phyloP scores from a whole-genome alignment of 2,888 invertebrate species.

The Plemyria rubiginata region DNA sequence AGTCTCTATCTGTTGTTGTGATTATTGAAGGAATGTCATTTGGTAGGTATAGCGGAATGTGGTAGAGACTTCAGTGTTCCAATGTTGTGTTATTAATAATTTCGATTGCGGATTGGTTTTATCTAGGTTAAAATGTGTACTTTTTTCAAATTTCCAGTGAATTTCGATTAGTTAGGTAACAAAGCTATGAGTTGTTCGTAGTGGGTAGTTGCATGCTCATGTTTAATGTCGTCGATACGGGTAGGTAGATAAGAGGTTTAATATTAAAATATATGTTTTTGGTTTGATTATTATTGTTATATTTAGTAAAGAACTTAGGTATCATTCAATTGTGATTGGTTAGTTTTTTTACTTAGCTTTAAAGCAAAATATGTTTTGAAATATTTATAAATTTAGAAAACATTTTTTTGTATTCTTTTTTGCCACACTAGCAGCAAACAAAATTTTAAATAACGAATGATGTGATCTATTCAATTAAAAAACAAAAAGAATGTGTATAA shows the following conservation, averaged over 20 bases:
- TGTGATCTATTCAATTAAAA: slow-evolving; percentile 9
- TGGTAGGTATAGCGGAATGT: slow-evolving; percentile 24
- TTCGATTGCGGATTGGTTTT: slow-evolving; percentile 5
- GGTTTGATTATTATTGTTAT: background rate
- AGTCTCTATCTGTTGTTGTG: slow-evolving; percentile 34
- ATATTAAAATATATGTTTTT: background rate
- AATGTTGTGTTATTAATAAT: slow-evolving; percentile 30
- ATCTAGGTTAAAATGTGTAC: slow-evolving; percentile 5
- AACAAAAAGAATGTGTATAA: slow-evolving; percentile 24
- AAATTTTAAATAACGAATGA: slow-evolving; percentile 12
- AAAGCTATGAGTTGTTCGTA: slow-evolving; percentile 6
- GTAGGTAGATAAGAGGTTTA: background rate
- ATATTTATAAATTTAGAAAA: slow-evolving; percentile 15
- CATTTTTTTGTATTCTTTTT: background rate
- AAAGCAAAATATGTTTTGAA: background rate
- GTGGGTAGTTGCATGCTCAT: background rate
- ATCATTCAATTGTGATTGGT: background rate
- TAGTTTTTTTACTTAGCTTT: background rate
- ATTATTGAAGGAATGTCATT: slow-evolving; percentile 26
- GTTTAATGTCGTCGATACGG: slow-evolving; percentile 6
- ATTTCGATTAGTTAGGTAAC: slow-evolving; percentile 2
- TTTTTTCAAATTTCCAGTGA: slow-evolving; percentile 15
- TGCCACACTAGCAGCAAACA: slow-evolving; percentile 17
- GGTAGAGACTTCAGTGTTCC: slow-evolving; percentile 38
- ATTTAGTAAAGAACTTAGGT: background rate